These are phyloP conservation scores for Acanthosepion lycidas DNA, from an alignment of 2,888 invertebrate genomes.

Conservation along the genomic window DNA sequence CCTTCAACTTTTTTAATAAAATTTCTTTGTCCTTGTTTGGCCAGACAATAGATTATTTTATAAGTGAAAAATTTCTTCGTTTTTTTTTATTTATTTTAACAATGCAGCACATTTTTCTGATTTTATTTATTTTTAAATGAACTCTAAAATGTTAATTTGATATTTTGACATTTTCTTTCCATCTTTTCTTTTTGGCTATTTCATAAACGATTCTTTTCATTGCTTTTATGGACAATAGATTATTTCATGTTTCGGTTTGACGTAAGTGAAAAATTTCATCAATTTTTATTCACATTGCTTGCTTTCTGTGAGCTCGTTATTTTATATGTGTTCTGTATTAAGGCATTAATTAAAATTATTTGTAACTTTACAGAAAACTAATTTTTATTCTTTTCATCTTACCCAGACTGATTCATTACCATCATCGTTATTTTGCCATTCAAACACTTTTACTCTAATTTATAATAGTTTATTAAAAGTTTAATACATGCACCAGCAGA, in stretches of 20 bases:
- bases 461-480: too few relatives aligned
- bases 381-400: slow-evolving; percentile 9
- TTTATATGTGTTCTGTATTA: neutral
- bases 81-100: neutral
- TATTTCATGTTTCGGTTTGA: neutral
- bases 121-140: neutral
- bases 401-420: neutral
- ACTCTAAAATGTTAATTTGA: slow-evolving; percentile 6
- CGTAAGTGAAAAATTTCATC: neutral
- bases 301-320: neutral
- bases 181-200: neutral
- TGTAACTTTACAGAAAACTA: neutral
- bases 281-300: neutral
- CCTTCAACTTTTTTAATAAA: neutral
- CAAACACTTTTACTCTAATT: too few relatives aligned
- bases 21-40: neutral
- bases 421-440: neutral
- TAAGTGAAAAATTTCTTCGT: neutral
- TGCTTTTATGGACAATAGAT: neutral
- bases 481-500: too few relatives aligned
- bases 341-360: neutral
- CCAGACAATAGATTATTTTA: neutral
- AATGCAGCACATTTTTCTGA: neutral
- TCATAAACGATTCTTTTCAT: neutral
- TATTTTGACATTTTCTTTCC: neutral